Percentiles rank a stretch among this genome's conserved stretches.
phyloP scores from a whole-genome alignment of 1,140 invertebrate genomes.

The Drosophila sucinea region DNA sequence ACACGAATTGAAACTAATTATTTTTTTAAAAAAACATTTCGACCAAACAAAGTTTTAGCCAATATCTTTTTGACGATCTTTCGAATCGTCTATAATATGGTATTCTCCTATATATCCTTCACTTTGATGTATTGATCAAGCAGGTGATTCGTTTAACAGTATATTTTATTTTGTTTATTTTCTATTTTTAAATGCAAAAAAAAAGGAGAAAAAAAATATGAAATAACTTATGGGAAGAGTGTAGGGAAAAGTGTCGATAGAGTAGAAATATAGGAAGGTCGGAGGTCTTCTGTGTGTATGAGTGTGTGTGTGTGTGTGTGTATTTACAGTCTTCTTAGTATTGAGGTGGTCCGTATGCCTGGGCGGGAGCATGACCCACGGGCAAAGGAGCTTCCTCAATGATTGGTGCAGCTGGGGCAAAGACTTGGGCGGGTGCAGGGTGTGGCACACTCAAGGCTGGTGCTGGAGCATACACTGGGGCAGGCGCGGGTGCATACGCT shows the following conservation, averaged over 20 bases:
- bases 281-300: conserved; percentile 38
- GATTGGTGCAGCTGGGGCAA: conserved; percentile 27
- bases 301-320: conserved; percentile 24
- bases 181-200: conserved; percentile 42
- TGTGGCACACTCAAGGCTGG: conserved; percentile 18
- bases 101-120: too few species aligned
- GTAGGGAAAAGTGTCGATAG: conserved; percentile 42
- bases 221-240: conserved; percentile 60
- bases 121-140: neutral
- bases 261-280: conserved; percentile 32
- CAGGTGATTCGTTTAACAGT: conserved; percentile 6
- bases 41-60: too few species aligned
- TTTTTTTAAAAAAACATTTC: too few species aligned
- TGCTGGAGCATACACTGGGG: conserved; percentile 30
- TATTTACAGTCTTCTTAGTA: conserved; percentile 37
- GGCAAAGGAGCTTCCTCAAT: conserved; percentile 52
- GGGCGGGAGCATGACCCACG: conserved; percentile 64
- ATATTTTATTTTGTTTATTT: conserved; percentile 37
- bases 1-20: too few species aligned
- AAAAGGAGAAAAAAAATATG: conserved; percentile 54
- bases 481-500: conserved; percentile 28
- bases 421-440: conserved; percentile 19
- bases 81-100: too few species aligned
- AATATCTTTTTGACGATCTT: too few species aligned
- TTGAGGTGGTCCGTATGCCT: conserved; percentile 68